Evolutionary conservation across 2,113 vertebrate genomes (phyloP).

Genomic region (Lasiurus cinereus): DNA sequence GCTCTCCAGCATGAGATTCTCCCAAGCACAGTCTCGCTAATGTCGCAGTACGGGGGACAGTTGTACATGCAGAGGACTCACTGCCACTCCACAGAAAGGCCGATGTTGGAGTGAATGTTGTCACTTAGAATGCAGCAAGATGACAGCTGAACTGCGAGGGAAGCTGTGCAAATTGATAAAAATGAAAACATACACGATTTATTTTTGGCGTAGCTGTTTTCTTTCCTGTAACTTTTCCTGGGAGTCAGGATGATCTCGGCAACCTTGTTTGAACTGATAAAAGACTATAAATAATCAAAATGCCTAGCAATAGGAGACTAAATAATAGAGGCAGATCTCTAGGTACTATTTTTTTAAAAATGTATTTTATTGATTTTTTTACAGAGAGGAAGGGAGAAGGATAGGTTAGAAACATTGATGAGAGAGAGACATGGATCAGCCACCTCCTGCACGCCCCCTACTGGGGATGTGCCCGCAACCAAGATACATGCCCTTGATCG

Average conservation of each 20-base stretch:
- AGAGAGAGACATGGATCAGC: too few species aligned
- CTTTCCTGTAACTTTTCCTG: slow-evolving; percentile 16
- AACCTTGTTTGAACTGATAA: slow-evolving; percentile 35
- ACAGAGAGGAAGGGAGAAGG: too few species aligned
- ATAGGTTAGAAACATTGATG: too few species aligned
- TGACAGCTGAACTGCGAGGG: neutral
- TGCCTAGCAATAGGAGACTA: neutral
- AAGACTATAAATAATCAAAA: neutral
- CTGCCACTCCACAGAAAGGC: neutral
- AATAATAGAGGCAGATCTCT: slow-evolving; percentile 9
- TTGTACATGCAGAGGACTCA: neutral
- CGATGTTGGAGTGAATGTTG: neutral
- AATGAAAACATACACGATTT: neutral
- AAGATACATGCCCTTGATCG: too few species aligned
- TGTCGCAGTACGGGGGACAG: neutral
- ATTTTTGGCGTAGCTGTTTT: neutral
- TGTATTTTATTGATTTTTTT: too few species aligned
- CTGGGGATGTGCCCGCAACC: too few species aligned
- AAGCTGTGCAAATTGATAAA: neutral
- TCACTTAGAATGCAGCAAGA: slow-evolving; percentile 25
- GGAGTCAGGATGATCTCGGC: neutral
- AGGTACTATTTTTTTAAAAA: neutral
- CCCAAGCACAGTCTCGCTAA: slow-evolving; percentile 49
- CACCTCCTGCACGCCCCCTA: too few species aligned
- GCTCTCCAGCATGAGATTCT: slow-evolving; percentile 46